These are phyloP conservation scores for Galbula dea DNA, from an alignment of 2,113 vertebrate species.

Conservation along the genomic window DNA sequence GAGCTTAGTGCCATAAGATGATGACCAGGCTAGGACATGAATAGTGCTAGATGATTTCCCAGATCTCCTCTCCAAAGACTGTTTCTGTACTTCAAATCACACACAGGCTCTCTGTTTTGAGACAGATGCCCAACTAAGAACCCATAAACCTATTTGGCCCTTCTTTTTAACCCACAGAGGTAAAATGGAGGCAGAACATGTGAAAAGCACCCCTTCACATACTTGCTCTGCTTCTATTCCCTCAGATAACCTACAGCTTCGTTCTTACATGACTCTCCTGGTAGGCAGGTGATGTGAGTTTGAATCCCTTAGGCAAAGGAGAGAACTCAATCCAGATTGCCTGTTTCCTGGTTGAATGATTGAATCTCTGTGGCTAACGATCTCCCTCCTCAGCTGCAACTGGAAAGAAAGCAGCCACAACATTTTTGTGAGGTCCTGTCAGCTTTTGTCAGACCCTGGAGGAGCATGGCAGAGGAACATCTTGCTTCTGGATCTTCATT, in stretches of 20 bases:
- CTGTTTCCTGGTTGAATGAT: background rate
- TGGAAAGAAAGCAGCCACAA: background rate
- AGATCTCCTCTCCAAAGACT: background rate
- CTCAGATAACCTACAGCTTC: background rate
- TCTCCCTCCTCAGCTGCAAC: background rate
- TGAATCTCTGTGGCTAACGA: background rate
- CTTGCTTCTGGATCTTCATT: background rate
- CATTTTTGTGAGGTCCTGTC: background rate
- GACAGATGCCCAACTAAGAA: background rate
- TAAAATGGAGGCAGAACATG: background rate
- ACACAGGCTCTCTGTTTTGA: background rate
- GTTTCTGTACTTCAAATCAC: background rate
- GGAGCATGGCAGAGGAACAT: background rate
- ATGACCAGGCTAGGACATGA: background rate
- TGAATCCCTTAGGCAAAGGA: background rate
- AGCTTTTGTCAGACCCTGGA: background rate
- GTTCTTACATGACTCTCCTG: background rate
- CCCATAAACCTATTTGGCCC: background rate
- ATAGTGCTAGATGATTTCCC: background rate
- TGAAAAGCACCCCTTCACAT: background rate
- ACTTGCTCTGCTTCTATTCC: background rate
- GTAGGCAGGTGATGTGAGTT: background rate
- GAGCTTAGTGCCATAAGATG: background rate
- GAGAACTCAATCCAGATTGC: background rate
- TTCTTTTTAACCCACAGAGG: background rate